Evolutionary conservation across 2,797 vertebrate genomes (phyloP).

Genomic region (Acipenser oxyrinchus): DNA sequence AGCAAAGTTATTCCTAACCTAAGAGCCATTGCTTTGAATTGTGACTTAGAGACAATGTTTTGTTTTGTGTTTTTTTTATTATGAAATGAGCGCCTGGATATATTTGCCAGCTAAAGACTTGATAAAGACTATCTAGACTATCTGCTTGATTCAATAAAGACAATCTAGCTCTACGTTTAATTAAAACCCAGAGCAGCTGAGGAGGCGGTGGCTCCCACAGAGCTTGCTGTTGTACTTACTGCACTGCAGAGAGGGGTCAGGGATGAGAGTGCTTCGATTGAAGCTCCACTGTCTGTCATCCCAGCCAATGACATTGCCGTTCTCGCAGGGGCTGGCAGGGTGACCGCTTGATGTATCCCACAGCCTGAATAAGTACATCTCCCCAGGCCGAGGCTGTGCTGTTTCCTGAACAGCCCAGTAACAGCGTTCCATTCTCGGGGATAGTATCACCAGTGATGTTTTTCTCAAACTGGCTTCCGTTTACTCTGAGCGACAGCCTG

Average conservation of each 20-base stretch:
- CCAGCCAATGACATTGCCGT: constrained; percentile 58
- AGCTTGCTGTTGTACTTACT: constrained; percentile 21
- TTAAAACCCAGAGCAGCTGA: not conserved
- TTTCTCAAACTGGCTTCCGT: constrained; percentile 37
- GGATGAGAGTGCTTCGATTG: constrained; percentile 37
- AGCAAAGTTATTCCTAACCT: too few species aligned
- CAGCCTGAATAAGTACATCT: constrained; percentile 63
- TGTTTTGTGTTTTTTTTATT: too few species aligned
- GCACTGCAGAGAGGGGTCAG: not conserved
- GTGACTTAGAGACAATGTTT: too few species aligned
- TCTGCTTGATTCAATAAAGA: not conserved
- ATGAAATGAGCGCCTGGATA: not conserved
- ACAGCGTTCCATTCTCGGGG: constrained; percentile 38
- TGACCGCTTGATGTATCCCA: constrained; percentile 45
- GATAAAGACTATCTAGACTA: not conserved
- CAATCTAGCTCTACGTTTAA: not conserved
- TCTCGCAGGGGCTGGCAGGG: constrained; percentile 38
- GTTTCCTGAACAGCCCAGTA: constrained; percentile 47
- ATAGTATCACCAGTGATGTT: constrained; percentile 39
- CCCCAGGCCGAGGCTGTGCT: constrained; percentile 13
- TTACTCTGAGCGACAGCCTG: constrained; percentile 52
- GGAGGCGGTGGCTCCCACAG: constrained; percentile 36
- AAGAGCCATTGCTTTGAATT: too few species aligned
- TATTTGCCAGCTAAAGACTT: not conserved
- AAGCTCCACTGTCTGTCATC: constrained; percentile 42